A percentile compares a stretch with the other conserved stretches of the same genome.
Evolutionary conservation across 35 echinoderm and acorn worm species (phyloP).

Genomic region (Eucidaris tribuloides): DNA sequence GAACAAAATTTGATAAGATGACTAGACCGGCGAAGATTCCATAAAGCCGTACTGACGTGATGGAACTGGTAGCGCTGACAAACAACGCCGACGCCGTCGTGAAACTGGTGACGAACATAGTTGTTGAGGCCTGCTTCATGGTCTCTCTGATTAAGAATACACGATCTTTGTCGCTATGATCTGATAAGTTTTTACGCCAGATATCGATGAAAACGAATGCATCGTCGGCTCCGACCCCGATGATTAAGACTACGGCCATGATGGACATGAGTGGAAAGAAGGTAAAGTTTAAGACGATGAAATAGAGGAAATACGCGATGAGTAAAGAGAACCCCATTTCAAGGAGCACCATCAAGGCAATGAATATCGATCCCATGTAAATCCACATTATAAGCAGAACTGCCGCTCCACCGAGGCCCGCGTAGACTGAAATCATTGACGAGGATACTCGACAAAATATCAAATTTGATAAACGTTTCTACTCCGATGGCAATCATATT

Average conservation of each 20-base stretch:
- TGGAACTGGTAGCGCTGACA: conserved; percentile 34
- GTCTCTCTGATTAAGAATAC: conserved; percentile 3
- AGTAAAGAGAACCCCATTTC: conserved; percentile 72
- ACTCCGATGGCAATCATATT: conserved; percentile 29
- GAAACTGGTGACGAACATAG: conserved; percentile 79
- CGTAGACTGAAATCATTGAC: conserved; percentile 50
- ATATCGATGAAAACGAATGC: conserved; percentile 83
- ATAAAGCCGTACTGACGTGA: conserved; percentile 55
- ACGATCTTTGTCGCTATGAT: neutral
- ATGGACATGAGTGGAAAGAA: conserved; percentile 89
- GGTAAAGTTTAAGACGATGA: conserved; percentile 49
- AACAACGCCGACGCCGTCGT: conserved; percentile 64
- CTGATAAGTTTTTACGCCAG: conserved; percentile 22
- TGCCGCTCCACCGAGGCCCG: conserved; percentile 22
- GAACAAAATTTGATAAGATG: conserved; percentile 53
- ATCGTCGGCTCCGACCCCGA: conserved; percentile 91
- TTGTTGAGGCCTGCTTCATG: conserved; percentile 30
- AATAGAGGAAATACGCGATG: conserved; percentile 68
- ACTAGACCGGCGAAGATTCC: conserved; percentile 51
- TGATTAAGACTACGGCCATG: conserved; percentile 46
- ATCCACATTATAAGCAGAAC: conserved; percentile 72
- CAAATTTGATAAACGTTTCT: conserved; percentile 50
- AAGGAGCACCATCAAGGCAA: conserved; percentile 44
- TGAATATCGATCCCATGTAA: conserved; percentile 73
- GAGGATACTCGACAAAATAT: conserved; percentile 43